Conservation (phyloP, 2,797 vertebrate species). For the Onychomys torridus region DNA sequence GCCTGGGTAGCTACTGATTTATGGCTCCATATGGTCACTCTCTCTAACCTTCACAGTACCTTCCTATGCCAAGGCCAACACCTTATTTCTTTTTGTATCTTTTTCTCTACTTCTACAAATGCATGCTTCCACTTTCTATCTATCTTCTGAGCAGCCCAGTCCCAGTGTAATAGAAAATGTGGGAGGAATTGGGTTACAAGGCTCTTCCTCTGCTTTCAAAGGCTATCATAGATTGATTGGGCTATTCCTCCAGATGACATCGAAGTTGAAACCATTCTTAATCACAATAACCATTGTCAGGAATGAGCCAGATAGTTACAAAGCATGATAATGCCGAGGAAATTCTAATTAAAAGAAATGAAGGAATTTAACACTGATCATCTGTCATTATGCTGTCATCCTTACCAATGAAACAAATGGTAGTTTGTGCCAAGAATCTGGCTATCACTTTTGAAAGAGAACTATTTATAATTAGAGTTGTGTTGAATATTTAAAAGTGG, state of each 20-base stretch:
- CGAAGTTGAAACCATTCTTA: not conserved
- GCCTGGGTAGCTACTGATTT: constrained; percentile 48
- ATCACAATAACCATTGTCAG: constrained; percentile 47
- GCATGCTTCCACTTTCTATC: not conserved
- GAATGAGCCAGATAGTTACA: constrained; percentile 52
- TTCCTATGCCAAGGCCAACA: not conserved
- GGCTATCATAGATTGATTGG: not conserved
- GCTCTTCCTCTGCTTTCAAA: not conserved
- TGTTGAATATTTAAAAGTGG: constrained; percentile 77
- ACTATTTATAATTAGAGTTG: constrained; percentile 71
- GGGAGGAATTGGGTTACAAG: not conserved
- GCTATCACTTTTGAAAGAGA: constrained; percentile 56
- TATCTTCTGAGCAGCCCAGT: not conserved
- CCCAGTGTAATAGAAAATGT: not conserved
- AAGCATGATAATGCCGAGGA: constrained; percentile 55
- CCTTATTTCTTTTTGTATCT: not conserved
- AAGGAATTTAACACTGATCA: constrained; percentile 58
- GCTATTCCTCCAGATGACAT: not conserved
- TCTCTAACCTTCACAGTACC: not conserved
- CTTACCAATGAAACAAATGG: constrained; percentile 33
- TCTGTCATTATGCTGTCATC: constrained; percentile 69
- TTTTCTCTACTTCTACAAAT: not conserved
- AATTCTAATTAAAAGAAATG: constrained; percentile 71
- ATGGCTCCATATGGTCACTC: constrained; percentile 35
- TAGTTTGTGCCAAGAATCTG: constrained; percentile 56